Evolutionary conservation across 1,140 invertebrate genomes (phyloP).

Genomic region (Penaeus indicus): DNA sequence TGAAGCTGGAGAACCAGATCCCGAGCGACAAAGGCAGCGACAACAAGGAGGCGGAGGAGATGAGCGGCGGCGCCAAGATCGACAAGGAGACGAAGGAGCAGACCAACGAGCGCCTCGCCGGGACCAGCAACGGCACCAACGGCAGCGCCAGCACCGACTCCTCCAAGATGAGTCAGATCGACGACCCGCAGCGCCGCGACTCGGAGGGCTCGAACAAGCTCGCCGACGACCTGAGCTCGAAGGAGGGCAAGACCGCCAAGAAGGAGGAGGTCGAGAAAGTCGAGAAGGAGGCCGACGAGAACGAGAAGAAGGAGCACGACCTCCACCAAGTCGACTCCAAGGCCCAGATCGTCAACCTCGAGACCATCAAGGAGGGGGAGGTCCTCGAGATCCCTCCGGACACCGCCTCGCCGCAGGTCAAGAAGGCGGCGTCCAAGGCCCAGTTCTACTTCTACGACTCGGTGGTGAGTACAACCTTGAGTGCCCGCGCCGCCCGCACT

Average conservation of each 20-base stretch:
- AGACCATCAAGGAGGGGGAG: conserved; percentile 63
- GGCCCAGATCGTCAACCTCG: conserved; percentile 43
- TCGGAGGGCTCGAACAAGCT: conserved; percentile 17
- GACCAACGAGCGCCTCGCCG: conserved; percentile 46
- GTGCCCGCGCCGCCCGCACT: no score
- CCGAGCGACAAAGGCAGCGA: conserved; percentile 42
- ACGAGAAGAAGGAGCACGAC: conserved; percentile 32
- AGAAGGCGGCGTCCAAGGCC: conserved; percentile 16
- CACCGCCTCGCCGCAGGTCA: conserved; percentile 26
- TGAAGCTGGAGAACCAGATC: conserved; percentile 57
- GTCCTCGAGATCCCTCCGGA: conserved; percentile 59
- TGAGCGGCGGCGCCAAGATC: not conserved
- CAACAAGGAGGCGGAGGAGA: conserved; percentile 46
- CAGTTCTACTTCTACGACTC: conserved; percentile 62
- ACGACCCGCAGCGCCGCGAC: no score
- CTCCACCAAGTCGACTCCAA: conserved; percentile 39
- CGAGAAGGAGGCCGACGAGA: conserved; percentile 42
- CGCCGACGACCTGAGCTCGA: conserved; percentile 20
- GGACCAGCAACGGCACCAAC: conserved; percentile 29
- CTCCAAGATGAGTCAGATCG: not conserved
- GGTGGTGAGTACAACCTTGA: conserved; percentile 43
- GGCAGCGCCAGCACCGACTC: not conserved
- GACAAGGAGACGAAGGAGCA: conserved; percentile 55
- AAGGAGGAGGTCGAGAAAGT: conserved; percentile 35
- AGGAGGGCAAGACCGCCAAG: not conserved